Evolutionary conservation across 53 echinoderm and acorn worm species (phyloP), one percentile per base, ranked within the genome.

Genomic region (Patiria pectinifera): DNA sequence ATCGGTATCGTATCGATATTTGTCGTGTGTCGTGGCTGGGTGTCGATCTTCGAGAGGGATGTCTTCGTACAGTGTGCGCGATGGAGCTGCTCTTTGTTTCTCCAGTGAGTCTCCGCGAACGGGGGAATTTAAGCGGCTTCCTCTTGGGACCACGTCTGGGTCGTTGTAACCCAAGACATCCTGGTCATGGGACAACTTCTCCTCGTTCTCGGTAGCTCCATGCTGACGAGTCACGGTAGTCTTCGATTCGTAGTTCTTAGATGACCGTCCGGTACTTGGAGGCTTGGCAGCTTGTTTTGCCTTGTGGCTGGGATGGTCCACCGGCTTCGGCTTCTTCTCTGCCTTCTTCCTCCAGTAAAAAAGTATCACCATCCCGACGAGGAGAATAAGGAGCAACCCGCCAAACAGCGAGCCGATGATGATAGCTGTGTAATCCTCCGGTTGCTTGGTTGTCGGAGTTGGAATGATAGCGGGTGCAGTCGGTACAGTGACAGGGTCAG

Each of bases 341-440:
- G 35, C 25, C 21, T 11, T 71, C 53, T 49, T 47, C 59, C 86
- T 25, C 21, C 6, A 86, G 72, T 75, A 86, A 70, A 45, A 74
- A 2, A n/a, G 3, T 6, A 62, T 63, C 49, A 86, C 26, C 47
- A 86, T 43, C 6, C 60, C 59, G 14, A 86, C 86, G 47, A 75
- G 47, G 21, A 86, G 21, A 22, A 74, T 4, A 45, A 86, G 53
- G 5, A 86, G 72, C 72, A 86, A 14, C 24, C 25, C 48, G 48
- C 21, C 86, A 25, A 86, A 86, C 74, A 86, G 8, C 5, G 75
- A 86, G 11, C 86, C 86, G 71, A 86, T 75, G 58, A 86, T 58
- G 86, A 86, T 72, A 4, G 86, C 86, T 19, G 71, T 75, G 58
- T 86, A 72, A 70, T 86, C 86, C 10, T 1, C 8, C 23, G 85